phyloP scores from a whole-genome alignment of 2,888 invertebrate species.

The Parnassius glacialis region DNA sequence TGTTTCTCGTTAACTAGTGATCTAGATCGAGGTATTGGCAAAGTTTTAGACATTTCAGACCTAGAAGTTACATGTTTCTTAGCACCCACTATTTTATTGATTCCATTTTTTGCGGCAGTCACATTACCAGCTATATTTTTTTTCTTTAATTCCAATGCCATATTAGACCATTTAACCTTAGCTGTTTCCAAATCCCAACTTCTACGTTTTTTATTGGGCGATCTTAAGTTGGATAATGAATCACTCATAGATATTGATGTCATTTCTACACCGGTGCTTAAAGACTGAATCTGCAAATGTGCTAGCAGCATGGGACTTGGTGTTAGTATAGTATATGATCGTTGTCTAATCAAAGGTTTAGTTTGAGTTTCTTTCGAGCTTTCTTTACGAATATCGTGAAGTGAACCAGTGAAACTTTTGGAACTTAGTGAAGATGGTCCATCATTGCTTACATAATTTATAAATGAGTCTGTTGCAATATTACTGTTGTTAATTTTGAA shows the following conservation, averaged over 20 bases:
- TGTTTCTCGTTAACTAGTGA: slow-evolving; percentile 42
- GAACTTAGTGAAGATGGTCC: slow-evolving; percentile 56
- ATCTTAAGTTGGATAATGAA: slow-evolving; percentile 59
- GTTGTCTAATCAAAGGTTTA: slow-evolving; percentile 82
- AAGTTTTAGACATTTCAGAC: slow-evolving; percentile 35
- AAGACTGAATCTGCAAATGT: slow-evolving; percentile 78
- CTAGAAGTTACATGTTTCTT: slow-evolving; percentile 23
- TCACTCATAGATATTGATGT: slow-evolving; percentile 77
- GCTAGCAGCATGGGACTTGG: slow-evolving; percentile 89
- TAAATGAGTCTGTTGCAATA: slow-evolving; percentile 38
- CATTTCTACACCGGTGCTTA: slow-evolving; percentile 70
- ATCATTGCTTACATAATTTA: slow-evolving; percentile 44
- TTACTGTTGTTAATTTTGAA: slow-evolving; percentile 43
- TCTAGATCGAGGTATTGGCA: slow-evolving; percentile 38
- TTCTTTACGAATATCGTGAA: slow-evolving; percentile 64
- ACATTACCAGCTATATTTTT: slow-evolving; percentile 31
- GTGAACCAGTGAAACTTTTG: slow-evolving; percentile 73
- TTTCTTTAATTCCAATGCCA: slow-evolving; percentile 66
- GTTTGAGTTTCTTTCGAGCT: slow-evolving; percentile 47
- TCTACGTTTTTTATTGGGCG: slow-evolving; percentile 60
- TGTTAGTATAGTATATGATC: slow-evolving; percentile 88
- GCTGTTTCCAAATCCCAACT: slow-evolving; percentile 74
- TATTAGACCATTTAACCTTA: slow-evolving; percentile 75
- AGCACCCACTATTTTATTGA: slow-evolving; percentile 24
- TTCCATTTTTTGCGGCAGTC: slow-evolving; percentile 16